These are phyloP conservation scores for Tapirus terrestris DNA, from an alignment of 2,113 vertebrate genomes.

Conservation along the genomic window DNA sequence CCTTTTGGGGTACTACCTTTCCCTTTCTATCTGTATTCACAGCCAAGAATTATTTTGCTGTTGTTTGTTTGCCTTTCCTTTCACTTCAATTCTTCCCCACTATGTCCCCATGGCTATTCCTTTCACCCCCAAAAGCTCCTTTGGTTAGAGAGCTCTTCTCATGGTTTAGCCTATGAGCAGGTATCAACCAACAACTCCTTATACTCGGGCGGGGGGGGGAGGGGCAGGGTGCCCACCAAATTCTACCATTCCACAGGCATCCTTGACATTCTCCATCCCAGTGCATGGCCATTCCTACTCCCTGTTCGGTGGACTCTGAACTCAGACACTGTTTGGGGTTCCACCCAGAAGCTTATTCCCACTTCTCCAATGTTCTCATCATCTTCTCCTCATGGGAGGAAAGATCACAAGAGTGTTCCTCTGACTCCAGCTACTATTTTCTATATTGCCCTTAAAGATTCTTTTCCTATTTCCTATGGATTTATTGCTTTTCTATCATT, in stretches of 20 bases:
- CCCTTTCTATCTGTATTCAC: background rate
- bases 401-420: background rate
- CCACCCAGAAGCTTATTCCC: background rate
- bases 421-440: background rate
- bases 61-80: background rate
- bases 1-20: background rate
- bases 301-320: background rate
- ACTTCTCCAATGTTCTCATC: background rate
- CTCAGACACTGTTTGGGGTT: background rate
- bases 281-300: background rate
- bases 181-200: background rate
- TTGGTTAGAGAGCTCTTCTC: background rate
- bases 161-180: background rate
- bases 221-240: background rate
- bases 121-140: background rate
- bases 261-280: background rate
- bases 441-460: background rate
- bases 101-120: background rate
- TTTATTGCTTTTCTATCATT: background rate
- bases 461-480: background rate
- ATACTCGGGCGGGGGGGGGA: fast-evolving
- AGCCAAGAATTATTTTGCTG: background rate
- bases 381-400: background rate
- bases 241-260: background rate
- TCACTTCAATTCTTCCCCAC: background rate